Evolutionary conservation across 2,797 vertebrate species (phyloP).

Genomic region (Liasis olivaceus): DNA sequence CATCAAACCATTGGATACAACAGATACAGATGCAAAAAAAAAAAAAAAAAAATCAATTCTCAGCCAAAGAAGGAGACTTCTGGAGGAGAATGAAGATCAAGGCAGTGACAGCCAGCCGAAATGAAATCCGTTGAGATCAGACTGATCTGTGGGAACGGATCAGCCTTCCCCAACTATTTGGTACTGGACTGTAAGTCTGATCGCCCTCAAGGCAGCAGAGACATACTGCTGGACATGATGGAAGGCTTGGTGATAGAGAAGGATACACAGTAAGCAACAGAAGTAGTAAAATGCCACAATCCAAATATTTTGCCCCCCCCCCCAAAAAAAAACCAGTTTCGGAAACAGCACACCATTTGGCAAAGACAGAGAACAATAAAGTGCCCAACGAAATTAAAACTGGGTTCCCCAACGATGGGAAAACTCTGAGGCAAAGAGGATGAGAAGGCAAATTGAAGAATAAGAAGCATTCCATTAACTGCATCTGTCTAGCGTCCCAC

Average conservation of each 20-base stretch:
- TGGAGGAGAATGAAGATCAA: neutral
- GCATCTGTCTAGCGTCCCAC: neutral
- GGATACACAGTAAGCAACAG: neutral
- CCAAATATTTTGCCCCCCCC: neutral
- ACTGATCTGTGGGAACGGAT: neutral
- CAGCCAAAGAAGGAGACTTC: neutral
- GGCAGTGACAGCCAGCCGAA: neutral
- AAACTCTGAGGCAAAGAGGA: constrained; percentile 1
- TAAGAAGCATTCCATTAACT: neutral
- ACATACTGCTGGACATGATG: neutral
- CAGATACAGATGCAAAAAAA: neutral
- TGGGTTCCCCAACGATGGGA: neutral
- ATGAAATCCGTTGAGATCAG: neutral
- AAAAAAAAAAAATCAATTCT: neutral
- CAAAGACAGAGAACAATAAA: constrained; percentile 1
- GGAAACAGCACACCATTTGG: neutral
- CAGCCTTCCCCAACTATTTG: neutral
- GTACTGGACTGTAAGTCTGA: neutral
- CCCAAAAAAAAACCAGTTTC: neutral
- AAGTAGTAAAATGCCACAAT: neutral
- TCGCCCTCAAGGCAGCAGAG: neutral
- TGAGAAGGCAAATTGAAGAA: neutral
- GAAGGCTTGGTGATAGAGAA: neutral
- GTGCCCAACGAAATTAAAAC: neutral
- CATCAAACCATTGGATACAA: neutral